Evolutionary conservation across 2,113 vertebrate genomes (phyloP).

Genomic region (Neoarius graeffei): DNA sequence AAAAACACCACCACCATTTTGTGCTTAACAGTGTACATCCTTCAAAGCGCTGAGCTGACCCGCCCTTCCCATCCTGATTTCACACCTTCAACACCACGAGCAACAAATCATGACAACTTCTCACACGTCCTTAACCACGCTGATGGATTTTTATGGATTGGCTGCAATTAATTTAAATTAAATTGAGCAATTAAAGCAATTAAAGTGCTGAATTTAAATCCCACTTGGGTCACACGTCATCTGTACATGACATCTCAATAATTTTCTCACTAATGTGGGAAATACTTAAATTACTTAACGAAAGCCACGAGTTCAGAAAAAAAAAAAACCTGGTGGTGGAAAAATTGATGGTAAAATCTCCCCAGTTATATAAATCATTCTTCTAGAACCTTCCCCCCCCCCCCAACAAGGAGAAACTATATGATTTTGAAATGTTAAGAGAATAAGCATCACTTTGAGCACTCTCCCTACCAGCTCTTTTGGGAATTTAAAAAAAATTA

Average conservation of each 20-base stretch:
- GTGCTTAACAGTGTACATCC: slow-evolving; percentile 12
- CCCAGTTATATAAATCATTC: too few relatives aligned
- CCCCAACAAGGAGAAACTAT: not conserved
- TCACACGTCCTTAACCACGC: not conserved
- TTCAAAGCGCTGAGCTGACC: not conserved
- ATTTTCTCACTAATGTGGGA: not conserved
- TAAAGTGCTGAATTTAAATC: slow-evolving; percentile 7
- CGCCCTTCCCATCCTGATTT: not conserved
- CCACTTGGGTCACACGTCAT: not conserved
- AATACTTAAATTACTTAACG: too few relatives aligned
- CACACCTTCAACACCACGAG: not conserved
- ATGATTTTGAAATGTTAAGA: not conserved
- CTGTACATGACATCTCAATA: not conserved
- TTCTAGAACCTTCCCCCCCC: too few relatives aligned
- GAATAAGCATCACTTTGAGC: not conserved
- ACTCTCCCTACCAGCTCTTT: not conserved
- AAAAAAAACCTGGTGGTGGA: too few relatives aligned
- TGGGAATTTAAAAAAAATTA: not conserved
- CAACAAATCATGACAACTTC: not conserved
- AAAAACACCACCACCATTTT: slow-evolving; percentile 12
- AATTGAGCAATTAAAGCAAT: not conserved
- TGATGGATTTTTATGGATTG: not conserved
- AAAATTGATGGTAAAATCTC: too few relatives aligned
- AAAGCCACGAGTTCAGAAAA: too few relatives aligned
- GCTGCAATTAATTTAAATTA: not conserved